Base-by-base conservation (phyloP, 1,140 invertebrate species). In the Spodoptera litura region DNA sequence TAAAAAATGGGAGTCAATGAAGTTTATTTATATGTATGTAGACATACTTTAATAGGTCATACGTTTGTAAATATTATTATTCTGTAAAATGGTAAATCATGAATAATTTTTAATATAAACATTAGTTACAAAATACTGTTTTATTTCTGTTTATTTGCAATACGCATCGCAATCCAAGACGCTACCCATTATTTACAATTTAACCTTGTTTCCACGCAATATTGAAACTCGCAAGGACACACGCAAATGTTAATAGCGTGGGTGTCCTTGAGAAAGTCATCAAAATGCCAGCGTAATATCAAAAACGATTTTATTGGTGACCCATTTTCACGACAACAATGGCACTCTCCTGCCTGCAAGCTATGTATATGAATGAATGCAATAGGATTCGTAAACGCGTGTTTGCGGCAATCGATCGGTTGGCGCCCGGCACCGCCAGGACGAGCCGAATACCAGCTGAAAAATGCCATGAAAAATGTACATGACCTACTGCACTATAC, bases 41-140 rank as follows among this genome's bases (percentile, higher is more conserved):
- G 87, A 91, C 89, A 89, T 91, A 77, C 74, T 77, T 88, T 92
- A 82, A 81, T 94, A 94, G 91, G 73, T 90, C 82, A 81, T 93
- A 94, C 88, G 87, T 93, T 92, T 94, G 93, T 94, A 94, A 94
- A 94, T 94, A 94, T 91, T 85, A 91, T 90, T 92, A 90, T 84
- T 90, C 87, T 93, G 91, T 94, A 93, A 93, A 94, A 92, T 93
- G 93, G 83, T 91, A 93, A 94, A 94, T 93, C 91, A 94, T 91
- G 91, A 92, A 93, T 94, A 89, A 92, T 93, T 93, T 91, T 93
- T 85, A 88, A 87, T 87, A 94, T 93, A 94, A 93, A 94, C 85
- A 93, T 89, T 94, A 94, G 90, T 94, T 94, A 93, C 87, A 92
- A 71, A 90, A 85, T 89, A 87, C 89, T 88, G 91, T 94, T 94